phyloP scores from a whole-genome alignment of 2,113 vertebrate genomes.

The Chaetops frenatus region DNA sequence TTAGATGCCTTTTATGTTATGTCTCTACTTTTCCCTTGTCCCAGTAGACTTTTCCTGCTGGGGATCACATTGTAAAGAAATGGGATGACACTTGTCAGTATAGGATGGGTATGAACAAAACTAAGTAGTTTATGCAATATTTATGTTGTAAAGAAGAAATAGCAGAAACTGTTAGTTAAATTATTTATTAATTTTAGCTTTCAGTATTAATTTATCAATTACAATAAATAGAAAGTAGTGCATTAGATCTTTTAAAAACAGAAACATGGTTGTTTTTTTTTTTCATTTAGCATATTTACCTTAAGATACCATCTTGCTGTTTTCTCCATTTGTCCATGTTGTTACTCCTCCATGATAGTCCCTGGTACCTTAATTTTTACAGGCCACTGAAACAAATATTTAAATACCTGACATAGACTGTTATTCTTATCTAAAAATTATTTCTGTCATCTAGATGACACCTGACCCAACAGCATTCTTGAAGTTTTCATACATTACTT shows the following conservation, averaged over 20 bases:
- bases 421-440: background rate
- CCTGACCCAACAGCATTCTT: background rate
- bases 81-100: background rate
- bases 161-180: background rate
- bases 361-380: background rate
- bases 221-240: background rate
- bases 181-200: background rate
- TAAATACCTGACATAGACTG: background rate
- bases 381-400: background rate
- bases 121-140: background rate
- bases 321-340: background rate
- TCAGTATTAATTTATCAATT: background rate
- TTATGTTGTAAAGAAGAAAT: background rate
- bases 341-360: background rate
- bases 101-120: background rate
- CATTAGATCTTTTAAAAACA: background rate
- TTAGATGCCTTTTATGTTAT: background rate
- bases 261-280: accelerated
- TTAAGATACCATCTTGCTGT: background rate
- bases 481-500: background rate
- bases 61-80: background rate
- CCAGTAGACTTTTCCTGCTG: background rate
- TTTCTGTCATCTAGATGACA: background rate
- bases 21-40: background rate
- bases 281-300: background rate